Percentiles rank a stretch among this genome's conserved stretches.
Conservation (phyloP, 2,888 invertebrate species). For the Eumacrocentrus americanus region DNA sequence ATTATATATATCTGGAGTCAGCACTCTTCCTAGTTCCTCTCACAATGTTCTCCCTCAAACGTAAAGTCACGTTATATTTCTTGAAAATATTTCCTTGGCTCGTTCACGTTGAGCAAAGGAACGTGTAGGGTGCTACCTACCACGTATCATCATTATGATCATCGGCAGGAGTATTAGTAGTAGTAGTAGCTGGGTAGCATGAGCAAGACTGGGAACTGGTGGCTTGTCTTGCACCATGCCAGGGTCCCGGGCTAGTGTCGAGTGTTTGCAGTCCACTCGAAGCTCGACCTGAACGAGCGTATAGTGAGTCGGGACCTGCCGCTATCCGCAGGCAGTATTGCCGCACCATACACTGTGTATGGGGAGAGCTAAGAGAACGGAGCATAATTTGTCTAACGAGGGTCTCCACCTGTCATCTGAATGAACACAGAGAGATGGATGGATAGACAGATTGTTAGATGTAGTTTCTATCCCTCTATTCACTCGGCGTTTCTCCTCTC, state of each 20-base stretch:
- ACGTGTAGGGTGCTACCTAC: constrained; percentile 29
- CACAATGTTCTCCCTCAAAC: not conserved
- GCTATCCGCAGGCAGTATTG: constrained; percentile 19
- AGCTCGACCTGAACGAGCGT: constrained; percentile 57
- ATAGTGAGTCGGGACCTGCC: constrained; percentile 24
- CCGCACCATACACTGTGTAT: not conserved
- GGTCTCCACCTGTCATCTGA: constrained; percentile 54
- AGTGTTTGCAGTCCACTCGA: constrained; percentile 62
- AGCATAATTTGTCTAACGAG: constrained; percentile 60
- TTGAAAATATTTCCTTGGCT: not conserved
- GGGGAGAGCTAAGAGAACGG: constrained; percentile 40
- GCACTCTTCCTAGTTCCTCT: not conserved
- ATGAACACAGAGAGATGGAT: constrained; percentile 39
- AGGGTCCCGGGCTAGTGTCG: constrained; percentile 45
- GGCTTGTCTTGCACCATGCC: constrained; percentile 27
- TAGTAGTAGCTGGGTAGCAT: constrained; percentile 35
- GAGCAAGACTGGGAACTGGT: constrained; percentile 15
- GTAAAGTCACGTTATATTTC: not conserved
- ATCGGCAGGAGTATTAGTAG: no score
- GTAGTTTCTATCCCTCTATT: constrained; percentile 7
- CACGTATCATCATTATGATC: no score
- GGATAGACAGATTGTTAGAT: constrained; percentile 35
- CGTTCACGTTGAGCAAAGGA: constrained; percentile 7
- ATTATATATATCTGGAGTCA: not conserved
- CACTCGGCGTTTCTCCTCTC: not conserved